A percentile compares a stretch with the other conserved stretches of the same genome.
phyloP scores from a whole-genome alignment of 2,113 vertebrate species.

The Gallinago undulata region DNA sequence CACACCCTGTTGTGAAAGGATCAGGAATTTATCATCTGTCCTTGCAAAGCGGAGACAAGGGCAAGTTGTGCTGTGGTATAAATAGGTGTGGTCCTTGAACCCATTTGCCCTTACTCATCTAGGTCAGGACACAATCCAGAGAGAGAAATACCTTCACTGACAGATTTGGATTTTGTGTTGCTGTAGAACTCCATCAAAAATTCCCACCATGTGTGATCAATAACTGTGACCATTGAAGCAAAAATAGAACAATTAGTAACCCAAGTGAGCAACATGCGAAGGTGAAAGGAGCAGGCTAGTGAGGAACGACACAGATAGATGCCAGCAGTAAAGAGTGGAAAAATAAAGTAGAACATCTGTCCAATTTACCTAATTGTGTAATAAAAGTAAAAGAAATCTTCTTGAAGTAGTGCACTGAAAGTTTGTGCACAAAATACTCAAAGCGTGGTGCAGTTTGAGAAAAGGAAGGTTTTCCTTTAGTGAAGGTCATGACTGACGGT shows the following conservation, averaged over 20 bases:
- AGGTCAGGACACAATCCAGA: background rate
- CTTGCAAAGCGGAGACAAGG: background rate
- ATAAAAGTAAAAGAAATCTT: background rate
- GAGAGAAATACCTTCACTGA: background rate
- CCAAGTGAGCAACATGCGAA: background rate
- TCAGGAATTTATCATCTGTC: background rate
- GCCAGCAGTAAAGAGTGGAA: background rate
- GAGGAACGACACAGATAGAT: background rate
- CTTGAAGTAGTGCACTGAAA: background rate
- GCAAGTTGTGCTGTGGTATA: background rate
- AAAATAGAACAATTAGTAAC: background rate
- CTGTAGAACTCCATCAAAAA: background rate
- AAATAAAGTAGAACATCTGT: conserved; percentile 8
- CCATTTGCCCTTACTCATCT: accelerated
- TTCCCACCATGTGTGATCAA: background rate
- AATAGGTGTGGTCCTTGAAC: background rate
- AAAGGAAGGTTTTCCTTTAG: background rate
- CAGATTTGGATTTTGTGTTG: background rate
- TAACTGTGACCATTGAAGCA: background rate
- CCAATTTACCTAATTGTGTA: conserved; percentile 3
- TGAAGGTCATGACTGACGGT: background rate
- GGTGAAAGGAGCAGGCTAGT: background rate
- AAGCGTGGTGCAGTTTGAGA: background rate
- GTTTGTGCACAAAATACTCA: background rate
- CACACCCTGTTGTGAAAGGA: background rate